A percentile compares a stretch with the other conserved stretches of the same genome.
These are phyloP conservation scores for Orthonychiurus folsomi DNA, from an alignment of 2,888 invertebrate genomes.

Conservation along the genomic window DNA sequence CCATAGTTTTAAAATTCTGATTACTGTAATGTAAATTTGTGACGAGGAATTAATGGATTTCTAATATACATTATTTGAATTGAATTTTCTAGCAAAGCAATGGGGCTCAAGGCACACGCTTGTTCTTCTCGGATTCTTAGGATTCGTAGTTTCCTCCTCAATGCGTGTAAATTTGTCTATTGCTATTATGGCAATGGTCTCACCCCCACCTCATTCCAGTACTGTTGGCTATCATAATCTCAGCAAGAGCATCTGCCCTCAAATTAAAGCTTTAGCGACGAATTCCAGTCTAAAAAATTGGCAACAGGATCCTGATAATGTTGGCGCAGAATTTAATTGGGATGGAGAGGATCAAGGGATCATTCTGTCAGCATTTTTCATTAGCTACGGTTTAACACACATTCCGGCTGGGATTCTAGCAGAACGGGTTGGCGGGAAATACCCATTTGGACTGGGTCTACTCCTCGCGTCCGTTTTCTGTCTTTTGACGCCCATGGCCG, in stretches of 20 bases:
- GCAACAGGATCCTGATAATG: background rate
- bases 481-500: constrained; percentile 66
- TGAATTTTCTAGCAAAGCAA: background rate
- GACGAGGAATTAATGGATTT: no score
- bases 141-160: constrained; percentile 46
- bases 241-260: background rate
- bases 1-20: no score
- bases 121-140: constrained; percentile 46
- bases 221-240: background rate
- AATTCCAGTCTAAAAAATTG: background rate
- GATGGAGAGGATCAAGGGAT: constrained; percentile 44
- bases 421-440: constrained; percentile 76
- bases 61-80: no score
- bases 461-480: constrained; percentile 75
- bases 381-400: constrained; percentile 75
- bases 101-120: constrained; percentile 42
- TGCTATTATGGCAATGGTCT: constrained; percentile 52
- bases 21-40: no score
- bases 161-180: constrained; percentile 49
- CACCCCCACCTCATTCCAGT: constrained; percentile 17
- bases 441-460: constrained; percentile 71
- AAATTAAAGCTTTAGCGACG: background rate
- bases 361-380: constrained; percentile 57
- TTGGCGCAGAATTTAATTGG: constrained; percentile 59
- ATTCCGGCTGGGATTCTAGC: constrained; percentile 74